Evolutionary conservation across 1,140 invertebrate genomes (phyloP), one percentile per base, ranked within the genome.

Genomic region (Berghia stephanieae): DNA sequence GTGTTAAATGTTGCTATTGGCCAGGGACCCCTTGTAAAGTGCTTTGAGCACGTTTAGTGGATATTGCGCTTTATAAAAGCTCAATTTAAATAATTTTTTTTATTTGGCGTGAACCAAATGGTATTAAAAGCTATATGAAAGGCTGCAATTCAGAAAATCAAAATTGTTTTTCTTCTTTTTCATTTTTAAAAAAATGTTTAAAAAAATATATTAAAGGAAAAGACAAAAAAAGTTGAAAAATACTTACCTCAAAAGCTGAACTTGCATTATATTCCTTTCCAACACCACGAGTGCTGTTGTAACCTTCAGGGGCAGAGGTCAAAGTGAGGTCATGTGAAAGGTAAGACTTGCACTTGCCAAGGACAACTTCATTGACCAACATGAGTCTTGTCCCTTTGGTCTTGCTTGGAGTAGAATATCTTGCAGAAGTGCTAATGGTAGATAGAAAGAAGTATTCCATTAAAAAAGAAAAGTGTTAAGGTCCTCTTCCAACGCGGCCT

Each of bases 261-360:
- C 69, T 16, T 34, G 78, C 67, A 18, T 84, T 78, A 3, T 63
- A 27, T 38, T 78, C 77, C 18, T 60, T 69, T 38, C 80, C 83
- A 36, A 88, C 83, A 67, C 88, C 88, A 83, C 87, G 86, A 27
- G 85, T 82, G 72, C 88, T 89, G 75, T 89, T 27, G 77, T 84
- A 90, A 36, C 88, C 88, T 31, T 85, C 79, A 66, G 89, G 89
- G 49, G 88, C 79, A n/a, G 38, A 55, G 10, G 70, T 82, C 38
- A 89, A 81, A 52, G 80, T 79, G 34, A 76, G 68, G 44, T 86
- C 66, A 34, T 81, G 63, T 21, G 72, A 72, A 49, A 77, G 81
- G 24, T 77, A 79, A 27, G 86, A 82, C 49, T 80, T 81, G 67
- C 81, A 83, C 2, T 81, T 77, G 21, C 89, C 89, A 5, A 90